Evolutionary conservation across 2,113 vertebrate genomes (phyloP), one percentile per base, ranked within the genome.

Genomic region (Caranx melampygus): DNA sequence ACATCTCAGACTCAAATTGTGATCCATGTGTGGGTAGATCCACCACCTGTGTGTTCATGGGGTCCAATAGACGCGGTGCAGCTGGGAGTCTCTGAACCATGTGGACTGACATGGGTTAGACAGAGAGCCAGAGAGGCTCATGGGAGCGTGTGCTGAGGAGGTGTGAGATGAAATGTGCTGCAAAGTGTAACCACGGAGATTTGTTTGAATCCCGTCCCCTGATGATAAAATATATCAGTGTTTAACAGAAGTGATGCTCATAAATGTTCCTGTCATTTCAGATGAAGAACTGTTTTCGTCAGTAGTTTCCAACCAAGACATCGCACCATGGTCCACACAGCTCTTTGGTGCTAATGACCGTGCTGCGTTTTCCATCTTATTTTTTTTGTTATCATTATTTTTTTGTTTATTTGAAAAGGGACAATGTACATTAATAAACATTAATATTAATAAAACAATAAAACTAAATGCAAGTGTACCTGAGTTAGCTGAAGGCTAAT

Each of bases 61-160:
- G 1, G 26, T 20, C 20, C 15, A 8, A 1, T 26, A 45, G 44
- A 65, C 40, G 49, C 58, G 26, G 3, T 5, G 9, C 57, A 42
- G 63, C 58, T 1, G 4, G 1, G 21, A 31, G 33, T 13, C 55
- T 68, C 18, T 61, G 49, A 66, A 54, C 59, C 89, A 84, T 84
- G 84, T 87, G 87, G 6, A 4, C 71, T 6, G 64, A n/a, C 84
- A 82, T 76, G 79, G 14, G 79, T 10, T 8, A 21, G 2, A 66
- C 18, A 0, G 54, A 2, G 3, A 80, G 61, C 42, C 26, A 26
- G 67, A 62, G 45, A 72, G 61, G 12, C 40, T 81, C 6, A 65
- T 12, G 9, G 11, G 37, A 31, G 18, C 15, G 80, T 68, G 55
- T 2, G 47, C 16, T 15, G 34, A 49, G 1, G 26, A 47, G 20